Conservation (phyloP, 2,113 vertebrate species). For the Clarias magur region DNA sequence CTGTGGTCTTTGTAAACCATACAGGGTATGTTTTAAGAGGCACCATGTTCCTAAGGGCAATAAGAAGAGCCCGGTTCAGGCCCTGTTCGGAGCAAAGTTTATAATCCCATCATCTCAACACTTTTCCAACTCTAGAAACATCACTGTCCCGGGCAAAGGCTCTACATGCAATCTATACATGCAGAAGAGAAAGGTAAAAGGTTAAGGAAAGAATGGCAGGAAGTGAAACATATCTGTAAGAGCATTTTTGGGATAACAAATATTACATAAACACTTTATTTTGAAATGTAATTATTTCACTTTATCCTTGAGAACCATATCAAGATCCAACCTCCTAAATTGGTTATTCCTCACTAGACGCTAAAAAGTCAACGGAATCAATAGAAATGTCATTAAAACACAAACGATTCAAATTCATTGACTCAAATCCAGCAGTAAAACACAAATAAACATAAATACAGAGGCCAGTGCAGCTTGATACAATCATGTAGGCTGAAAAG, state of each 20-base stretch:
- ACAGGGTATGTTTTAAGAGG: slow-evolving; percentile 21
- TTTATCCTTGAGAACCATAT: slow-evolving; percentile 47
- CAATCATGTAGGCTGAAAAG: neutral
- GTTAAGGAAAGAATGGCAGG: neutral
- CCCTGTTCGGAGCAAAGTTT: slow-evolving; percentile 64
- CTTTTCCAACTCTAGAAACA: slow-evolving; percentile 55
- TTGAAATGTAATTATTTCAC: slow-evolving; percentile 51
- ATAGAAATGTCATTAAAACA: slow-evolving; percentile 44
- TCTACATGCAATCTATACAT: slow-evolving; percentile 54
- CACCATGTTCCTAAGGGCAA: neutral
- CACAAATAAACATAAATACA: slow-evolving; percentile 31
- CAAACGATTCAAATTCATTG: slow-evolving; percentile 31
- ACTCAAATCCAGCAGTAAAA: slow-evolving; percentile 32
- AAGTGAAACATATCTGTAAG: slow-evolving; percentile 33
- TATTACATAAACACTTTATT: slow-evolving; percentile 51
- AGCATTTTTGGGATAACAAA: slow-evolving; percentile 46
- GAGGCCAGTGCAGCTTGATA: neutral
- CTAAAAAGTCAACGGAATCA: slow-evolving; percentile 49
- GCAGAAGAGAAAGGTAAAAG: neutral
- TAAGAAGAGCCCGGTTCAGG: slow-evolving; percentile 21
- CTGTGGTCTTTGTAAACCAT: slow-evolving; percentile 30
- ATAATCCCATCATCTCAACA: slow-evolving; percentile 72
- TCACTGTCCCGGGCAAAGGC: slow-evolving; percentile 65
- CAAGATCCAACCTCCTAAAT: slow-evolving; percentile 49
- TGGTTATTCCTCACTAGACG: slow-evolving; percentile 39